Conservation (phyloP, 1,140 invertebrate genomes). For the Dreissena rostriformis region DNA sequence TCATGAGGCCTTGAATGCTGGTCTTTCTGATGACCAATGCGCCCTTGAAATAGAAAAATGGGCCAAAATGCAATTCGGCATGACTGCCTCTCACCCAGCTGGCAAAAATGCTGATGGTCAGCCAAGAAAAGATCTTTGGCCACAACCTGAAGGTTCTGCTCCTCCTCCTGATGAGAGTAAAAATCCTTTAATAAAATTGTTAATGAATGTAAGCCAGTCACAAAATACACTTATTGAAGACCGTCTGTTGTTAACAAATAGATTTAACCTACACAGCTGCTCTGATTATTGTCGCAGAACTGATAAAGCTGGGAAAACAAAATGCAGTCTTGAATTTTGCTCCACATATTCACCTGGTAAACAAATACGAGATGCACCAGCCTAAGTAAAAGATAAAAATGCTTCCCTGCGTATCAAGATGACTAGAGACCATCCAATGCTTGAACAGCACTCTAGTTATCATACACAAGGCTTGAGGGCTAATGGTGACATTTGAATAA, state of each 20-base stretch:
- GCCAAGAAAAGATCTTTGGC: constrained; percentile 57
- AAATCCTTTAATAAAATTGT: constrained; percentile 48
- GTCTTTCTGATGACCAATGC: constrained; percentile 43
- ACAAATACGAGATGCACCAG: no score
- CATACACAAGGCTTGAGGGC: constrained; percentile 59
- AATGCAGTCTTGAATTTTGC: no score
- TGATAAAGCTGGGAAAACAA: no score
- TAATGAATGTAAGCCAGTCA: constrained; percentile 57
- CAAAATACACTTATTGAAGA: constrained; percentile 39
- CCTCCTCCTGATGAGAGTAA: constrained; percentile 40
- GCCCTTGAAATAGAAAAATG: constrained; percentile 42
- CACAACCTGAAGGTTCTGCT: constrained; percentile 56
- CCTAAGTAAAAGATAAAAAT: constrained; percentile 23
- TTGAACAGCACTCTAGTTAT: constrained; percentile 54
- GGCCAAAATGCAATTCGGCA: constrained; percentile 38
- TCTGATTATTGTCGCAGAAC: constrained; percentile 22
- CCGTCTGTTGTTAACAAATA: constrained; percentile 40
- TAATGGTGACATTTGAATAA: constrained; percentile 62
- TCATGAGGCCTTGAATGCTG: constrained; percentile 31
- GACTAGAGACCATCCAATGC: constrained; percentile 51
- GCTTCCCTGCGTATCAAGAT: constrained; percentile 53
- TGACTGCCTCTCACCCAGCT: constrained; percentile 57
- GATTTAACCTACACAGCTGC: constrained; percentile 57
- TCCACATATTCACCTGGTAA: no score
- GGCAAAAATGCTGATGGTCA: constrained; percentile 55